Evolutionary conservation across 2,113 vertebrate genomes (phyloP).

Genomic region (Cheilinus undulatus): DNA sequence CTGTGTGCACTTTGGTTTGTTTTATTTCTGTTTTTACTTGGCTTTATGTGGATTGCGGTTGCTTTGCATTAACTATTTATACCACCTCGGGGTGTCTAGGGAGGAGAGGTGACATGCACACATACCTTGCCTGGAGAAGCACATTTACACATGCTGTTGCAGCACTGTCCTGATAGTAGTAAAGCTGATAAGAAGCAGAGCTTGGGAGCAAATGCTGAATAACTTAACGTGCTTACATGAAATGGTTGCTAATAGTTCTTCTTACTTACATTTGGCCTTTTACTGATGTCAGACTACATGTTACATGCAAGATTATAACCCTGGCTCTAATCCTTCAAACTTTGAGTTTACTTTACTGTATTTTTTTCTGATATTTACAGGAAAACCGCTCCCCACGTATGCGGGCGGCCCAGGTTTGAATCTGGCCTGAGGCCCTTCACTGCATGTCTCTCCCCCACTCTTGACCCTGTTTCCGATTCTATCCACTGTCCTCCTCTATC

Average conservation of each 20-base stretch:
- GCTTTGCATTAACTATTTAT: constrained; percentile 32
- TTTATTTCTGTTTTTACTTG: constrained; percentile 26
- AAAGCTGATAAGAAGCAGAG: constrained; percentile 14
- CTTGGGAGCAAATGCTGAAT: constrained; percentile 36
- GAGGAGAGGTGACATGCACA: constrained; percentile 19
- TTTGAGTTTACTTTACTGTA: too few species aligned
- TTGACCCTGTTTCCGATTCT: too few species aligned
- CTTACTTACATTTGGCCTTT: too few species aligned
- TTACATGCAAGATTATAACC: too few species aligned
- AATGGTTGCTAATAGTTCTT: constrained; percentile 18
- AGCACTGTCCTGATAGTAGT: constrained; percentile 6
- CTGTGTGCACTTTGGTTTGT: constrained; percentile 33
- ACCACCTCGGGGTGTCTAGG: constrained; percentile 15
- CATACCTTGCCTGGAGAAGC: constrained; percentile 3
- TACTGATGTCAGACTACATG: too few species aligned
- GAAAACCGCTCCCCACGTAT: too few species aligned
- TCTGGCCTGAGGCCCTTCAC: too few species aligned
- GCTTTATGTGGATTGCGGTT: constrained; percentile 17
- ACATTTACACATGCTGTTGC: constrained; percentile 1
- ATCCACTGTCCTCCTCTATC: too few species aligned
- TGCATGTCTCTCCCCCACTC: too few species aligned
- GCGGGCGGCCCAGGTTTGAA: too few species aligned
- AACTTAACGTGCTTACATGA: constrained; percentile 11
- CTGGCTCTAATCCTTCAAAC: too few species aligned
- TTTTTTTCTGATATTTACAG: too few species aligned